A percentile compares a stretch with the other conserved stretches of the same genome.
Conservation (phyloP, 64 coral and sea anemone species). For the Montipora cactus region DNA sequence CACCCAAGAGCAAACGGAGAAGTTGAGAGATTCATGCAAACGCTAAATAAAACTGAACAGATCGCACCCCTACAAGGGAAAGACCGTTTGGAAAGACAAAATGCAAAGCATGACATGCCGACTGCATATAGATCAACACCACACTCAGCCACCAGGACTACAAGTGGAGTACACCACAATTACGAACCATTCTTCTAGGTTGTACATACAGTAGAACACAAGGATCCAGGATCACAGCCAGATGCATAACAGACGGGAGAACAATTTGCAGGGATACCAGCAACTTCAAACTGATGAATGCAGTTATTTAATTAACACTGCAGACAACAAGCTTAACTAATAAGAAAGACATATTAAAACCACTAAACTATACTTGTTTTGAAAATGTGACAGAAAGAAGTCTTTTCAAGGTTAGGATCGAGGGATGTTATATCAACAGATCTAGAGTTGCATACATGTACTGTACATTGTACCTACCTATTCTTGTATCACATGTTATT, state of each 20-base stretch:
- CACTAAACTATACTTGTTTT: no score
- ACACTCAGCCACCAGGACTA: constrained; percentile 64
- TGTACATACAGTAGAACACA: constrained; percentile 19
- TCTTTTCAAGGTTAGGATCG: no score
- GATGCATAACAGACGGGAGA: constrained; percentile 48
- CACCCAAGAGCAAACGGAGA: constrained; percentile 73
- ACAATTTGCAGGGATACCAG: constrained; percentile 74
- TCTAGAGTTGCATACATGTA: no score
- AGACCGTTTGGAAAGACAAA: constrained; percentile 9
- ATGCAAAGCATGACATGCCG: constrained; percentile 56
- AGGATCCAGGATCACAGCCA: constrained; percentile 59
- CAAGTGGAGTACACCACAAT: constrained; percentile 77
- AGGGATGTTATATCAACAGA: no score
- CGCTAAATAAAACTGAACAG: constrained; percentile 67
- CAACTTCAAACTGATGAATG: constrained; percentile 68
- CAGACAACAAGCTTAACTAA: background rate
- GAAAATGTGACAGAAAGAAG: no score
- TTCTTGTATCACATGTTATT: no score
- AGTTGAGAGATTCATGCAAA: constrained; percentile 63
- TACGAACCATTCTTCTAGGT: constrained; percentile 76
- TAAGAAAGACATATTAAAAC: no score
- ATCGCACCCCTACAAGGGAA: constrained; percentile 66
- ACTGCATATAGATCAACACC: constrained; percentile 70
- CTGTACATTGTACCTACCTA: no score
- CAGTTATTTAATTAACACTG: constrained; percentile 66